These are phyloP conservation scores for Mantis religiosa DNA, from an alignment of 2,888 invertebrate species.

Conservation along the genomic window DNA sequence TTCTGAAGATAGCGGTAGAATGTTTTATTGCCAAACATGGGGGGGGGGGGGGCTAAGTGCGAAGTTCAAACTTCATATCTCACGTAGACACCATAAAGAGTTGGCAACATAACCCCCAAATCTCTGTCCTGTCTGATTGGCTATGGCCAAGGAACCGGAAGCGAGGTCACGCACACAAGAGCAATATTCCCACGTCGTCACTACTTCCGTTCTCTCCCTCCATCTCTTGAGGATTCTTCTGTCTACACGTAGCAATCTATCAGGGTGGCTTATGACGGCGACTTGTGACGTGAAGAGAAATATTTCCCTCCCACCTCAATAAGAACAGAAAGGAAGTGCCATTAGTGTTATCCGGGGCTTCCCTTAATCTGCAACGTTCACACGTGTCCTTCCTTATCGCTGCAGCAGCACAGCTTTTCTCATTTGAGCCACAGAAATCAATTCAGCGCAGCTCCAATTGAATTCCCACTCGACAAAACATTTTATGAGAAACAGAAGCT, in stretches of 20 bases:
- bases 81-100: not conserved
- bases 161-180: slow-evolving; percentile 7
- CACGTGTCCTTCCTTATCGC: not conserved
- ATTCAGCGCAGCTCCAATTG: not conserved
- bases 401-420: not conserved
- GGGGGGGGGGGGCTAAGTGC: not conserved
- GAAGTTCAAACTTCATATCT: not conserved
- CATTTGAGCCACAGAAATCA: not conserved
- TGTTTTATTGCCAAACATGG: not conserved
- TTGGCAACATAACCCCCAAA: not conserved
- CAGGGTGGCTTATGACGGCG: slow-evolving; percentile 6
- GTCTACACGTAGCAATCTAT: slow-evolving; percentile 7
- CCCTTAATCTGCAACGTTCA: not conserved
- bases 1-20: not conserved
- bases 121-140: not conserved
- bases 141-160: slow-evolving; percentile 5
- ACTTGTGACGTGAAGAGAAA: slow-evolving; percentile 2
- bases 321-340: slow-evolving; percentile 1
- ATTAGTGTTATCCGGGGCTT: slow-evolving; percentile 12
- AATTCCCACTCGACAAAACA: not conserved
- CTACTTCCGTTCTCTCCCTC: not conserved
- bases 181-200: slow-evolving; percentile 6
- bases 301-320: slow-evolving; percentile 5
- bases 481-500: not conserved
- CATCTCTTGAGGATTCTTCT: slow-evolving; percentile 6